These are phyloP conservation scores for Bombus balteatus DNA, from an alignment of 1,140 invertebrate species.

Conservation along the genomic window DNA sequence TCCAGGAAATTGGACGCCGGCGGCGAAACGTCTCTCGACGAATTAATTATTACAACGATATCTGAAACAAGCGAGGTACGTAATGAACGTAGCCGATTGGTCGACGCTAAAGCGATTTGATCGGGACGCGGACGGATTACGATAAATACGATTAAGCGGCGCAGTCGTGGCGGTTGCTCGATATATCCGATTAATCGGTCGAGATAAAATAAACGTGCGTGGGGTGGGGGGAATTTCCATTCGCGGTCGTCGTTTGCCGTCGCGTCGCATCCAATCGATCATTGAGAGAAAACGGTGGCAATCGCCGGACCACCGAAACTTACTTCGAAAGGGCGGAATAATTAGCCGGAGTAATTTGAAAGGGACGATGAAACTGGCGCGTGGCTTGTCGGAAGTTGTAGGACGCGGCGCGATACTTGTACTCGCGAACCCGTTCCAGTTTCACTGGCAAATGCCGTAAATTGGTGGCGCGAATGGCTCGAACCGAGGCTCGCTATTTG, in stretches of 20 bases:
- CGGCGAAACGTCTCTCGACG: not conserved
- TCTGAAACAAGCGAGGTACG: not conserved
- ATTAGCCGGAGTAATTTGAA: not conserved
- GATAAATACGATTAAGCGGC: slow-evolving; percentile 40
- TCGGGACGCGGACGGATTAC: slow-evolving; percentile 41
- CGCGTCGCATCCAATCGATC: not conserved
- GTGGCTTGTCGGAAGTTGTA: not conserved
- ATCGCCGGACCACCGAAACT: not conserved
- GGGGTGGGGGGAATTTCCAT: not conserved
- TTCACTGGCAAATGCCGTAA: too few relatives aligned
- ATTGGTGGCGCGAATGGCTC: too few relatives aligned
- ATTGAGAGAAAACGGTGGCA: not conserved
- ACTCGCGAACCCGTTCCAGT: not conserved
- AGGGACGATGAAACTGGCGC: not conserved
- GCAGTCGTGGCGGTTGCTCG: slow-evolving; percentile 11
- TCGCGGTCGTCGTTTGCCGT: not conserved
- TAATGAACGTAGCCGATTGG: slow-evolving; percentile 6
- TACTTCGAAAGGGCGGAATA: not conserved
- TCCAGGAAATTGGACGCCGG: not conserved
- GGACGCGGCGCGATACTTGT: not conserved
- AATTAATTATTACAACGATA: slow-evolving; percentile 38
- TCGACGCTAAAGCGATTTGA: not conserved
- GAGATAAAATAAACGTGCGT: not conserved
- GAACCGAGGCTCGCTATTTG: not conserved
- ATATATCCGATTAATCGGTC: slow-evolving; percentile 34